These are phyloP conservation scores for Mesoclemmys tuberculata DNA, from an alignment of 2,113 vertebrate species.

Conservation along the genomic window DNA sequence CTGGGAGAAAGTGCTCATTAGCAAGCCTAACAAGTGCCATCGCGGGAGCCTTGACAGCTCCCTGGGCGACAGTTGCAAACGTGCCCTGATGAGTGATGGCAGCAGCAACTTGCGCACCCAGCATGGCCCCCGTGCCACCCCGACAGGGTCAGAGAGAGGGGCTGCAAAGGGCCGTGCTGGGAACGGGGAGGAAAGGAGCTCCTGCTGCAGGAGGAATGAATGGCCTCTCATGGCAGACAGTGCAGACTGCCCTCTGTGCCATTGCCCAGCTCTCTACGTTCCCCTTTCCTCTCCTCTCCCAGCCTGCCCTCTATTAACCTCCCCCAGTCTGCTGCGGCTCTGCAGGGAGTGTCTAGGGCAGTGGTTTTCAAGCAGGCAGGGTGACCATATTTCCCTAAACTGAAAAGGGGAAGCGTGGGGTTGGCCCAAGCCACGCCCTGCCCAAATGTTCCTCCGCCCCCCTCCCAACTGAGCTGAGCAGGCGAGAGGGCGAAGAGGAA, in stretches of 20 bases:
- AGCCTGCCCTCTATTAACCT: not conserved
- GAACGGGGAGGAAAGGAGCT: not conserved
- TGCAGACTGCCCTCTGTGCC: not conserved
- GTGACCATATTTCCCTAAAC: no score
- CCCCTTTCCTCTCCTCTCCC: not conserved
- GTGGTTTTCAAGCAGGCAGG: no score
- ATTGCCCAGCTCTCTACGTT: not conserved
- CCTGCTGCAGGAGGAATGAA: not conserved
- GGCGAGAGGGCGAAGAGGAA: no score
- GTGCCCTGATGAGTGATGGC: not conserved
- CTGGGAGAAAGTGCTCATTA: not conserved
- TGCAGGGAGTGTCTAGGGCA: no score
- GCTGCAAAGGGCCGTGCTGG: not conserved
- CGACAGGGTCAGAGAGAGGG: rapidly evolving
- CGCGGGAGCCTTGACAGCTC: not conserved
- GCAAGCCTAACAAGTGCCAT: rapidly evolving
- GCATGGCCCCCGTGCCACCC: not conserved
- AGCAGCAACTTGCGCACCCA: not conserved
- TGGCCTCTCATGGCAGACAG: not conserved
- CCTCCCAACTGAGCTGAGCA: no score
- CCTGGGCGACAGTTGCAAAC: not conserved
- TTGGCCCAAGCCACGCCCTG: no score
- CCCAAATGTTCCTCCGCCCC: no score
- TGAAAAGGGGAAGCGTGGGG: no score
- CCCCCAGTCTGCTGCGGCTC: no score